A percentile compares a stretch with the other conserved stretches of the same genome.
Evolutionary conservation across 1,140 invertebrate species (phyloP).

Genomic region (Orius insidiosus): DNA sequence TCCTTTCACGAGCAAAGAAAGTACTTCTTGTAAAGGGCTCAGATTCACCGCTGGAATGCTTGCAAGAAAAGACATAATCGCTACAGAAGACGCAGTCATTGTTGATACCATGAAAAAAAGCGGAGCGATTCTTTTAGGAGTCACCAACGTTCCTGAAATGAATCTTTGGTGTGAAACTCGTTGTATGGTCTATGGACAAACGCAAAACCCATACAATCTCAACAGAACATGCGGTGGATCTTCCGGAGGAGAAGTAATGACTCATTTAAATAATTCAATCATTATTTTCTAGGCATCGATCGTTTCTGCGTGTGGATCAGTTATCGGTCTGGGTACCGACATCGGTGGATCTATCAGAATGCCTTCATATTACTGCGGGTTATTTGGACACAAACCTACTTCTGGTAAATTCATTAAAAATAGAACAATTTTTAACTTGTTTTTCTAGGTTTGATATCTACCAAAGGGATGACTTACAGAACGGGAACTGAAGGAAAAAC

Average conservation of each 20-base stretch:
- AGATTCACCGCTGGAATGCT: constrained; percentile 46
- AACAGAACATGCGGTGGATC: constrained; percentile 68
- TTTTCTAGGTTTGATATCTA: constrained; percentile 26
- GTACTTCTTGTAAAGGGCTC: constrained; percentile 38
- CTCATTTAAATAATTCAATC: background rate
- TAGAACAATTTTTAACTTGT: constrained; percentile 1
- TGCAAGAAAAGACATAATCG: constrained; percentile 32
- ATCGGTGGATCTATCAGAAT: constrained; percentile 91
- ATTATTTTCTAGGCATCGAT: constrained; percentile 36
- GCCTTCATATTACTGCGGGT: constrained; percentile 85
- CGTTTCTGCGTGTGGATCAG: constrained; percentile 53
- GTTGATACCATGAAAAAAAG: constrained; percentile 53
- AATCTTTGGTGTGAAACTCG: constrained; percentile 71
- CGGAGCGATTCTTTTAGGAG: constrained; percentile 75
- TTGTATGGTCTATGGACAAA: constrained; percentile 82
- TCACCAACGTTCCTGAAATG: constrained; percentile 86
- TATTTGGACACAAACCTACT: constrained; percentile 83
- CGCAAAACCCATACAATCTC: constrained; percentile 81
- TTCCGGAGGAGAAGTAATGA: constrained; percentile 51
- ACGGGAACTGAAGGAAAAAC: constrained; percentile 34
- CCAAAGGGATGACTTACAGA: constrained; percentile 39
- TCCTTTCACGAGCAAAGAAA: constrained; percentile 66
- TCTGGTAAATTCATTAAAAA: constrained; percentile 30
- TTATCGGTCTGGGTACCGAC: constrained; percentile 81
- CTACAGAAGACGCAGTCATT: constrained; percentile 56